phyloP scores from a whole-genome alignment of 2,888 invertebrate genomes.

The Epistrophe eligans region DNA sequence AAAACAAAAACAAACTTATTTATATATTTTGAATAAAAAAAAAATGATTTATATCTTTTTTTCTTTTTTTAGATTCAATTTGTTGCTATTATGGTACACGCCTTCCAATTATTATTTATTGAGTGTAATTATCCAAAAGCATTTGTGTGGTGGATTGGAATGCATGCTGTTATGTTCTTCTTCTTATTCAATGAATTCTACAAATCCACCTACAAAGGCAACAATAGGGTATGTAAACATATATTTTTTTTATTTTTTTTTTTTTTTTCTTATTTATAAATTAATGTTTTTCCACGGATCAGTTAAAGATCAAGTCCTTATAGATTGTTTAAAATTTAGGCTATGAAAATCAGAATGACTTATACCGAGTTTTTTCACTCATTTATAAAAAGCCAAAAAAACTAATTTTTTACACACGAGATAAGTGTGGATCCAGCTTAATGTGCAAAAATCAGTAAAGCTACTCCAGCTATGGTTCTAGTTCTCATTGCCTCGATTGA shows the following conservation, averaged over 20 bases:
- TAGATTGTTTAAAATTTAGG: too few species aligned
- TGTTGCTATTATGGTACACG: slow-evolving; percentile 94
- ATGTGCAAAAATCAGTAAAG: too few species aligned
- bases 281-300: background rate
- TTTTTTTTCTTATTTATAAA: too few species aligned
- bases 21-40: background rate
- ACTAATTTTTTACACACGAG: too few species aligned
- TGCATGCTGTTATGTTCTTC: slow-evolving; percentile 98
- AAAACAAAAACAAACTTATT: slow-evolving; percentile 68
- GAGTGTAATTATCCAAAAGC: slow-evolving; percentile 96
- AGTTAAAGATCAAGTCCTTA: too few species aligned
- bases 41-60: slow-evolving; percentile 1
- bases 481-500: too few species aligned
- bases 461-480: too few species aligned
- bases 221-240: slow-evolving; percentile 80
- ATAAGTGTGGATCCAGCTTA: too few species aligned
- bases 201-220: slow-evolving; percentile 89
- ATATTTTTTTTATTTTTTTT: background rate
- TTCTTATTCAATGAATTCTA: slow-evolving; percentile 98
- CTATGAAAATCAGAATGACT: too few species aligned
- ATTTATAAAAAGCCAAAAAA: too few species aligned
- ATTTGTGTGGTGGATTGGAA: slow-evolving; percentile 98
- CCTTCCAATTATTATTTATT: slow-evolving; percentile 95
- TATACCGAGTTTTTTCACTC: too few species aligned
- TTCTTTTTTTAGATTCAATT: slow-evolving; percentile 90